These are phyloP conservation scores for Cacatua alba DNA, from an alignment of 2,113 vertebrate genomes.

Conservation along the genomic window DNA sequence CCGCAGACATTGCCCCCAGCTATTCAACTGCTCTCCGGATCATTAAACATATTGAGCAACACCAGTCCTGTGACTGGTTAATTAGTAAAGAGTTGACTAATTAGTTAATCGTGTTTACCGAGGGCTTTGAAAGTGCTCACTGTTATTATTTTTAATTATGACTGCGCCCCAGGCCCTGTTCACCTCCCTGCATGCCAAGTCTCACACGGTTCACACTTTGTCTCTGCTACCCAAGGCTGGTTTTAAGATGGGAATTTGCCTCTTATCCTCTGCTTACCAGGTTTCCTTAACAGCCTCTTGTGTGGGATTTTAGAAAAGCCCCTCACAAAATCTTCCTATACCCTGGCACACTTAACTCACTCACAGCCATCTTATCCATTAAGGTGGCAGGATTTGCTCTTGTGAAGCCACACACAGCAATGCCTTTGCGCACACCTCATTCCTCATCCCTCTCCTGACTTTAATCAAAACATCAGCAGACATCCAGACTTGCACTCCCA, in stretches of 20 bases:
- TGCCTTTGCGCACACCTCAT: neutral
- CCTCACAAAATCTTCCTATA: neutral
- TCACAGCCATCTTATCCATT: neutral
- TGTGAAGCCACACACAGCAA: neutral
- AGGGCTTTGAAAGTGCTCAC: constrained; percentile 40
- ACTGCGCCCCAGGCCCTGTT: neutral
- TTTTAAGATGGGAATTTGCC: neutral
- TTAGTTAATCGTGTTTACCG: constrained; percentile 63
- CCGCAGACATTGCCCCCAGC: neutral
- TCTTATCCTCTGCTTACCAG: neutral
- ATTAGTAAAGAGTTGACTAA: constrained; percentile 67
- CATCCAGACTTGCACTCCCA: neutral
- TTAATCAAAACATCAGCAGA: neutral
- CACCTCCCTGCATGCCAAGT: neutral
- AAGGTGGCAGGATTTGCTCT: neutral
- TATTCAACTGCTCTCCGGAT: constrained; percentile 51
- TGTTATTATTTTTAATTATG: constrained; percentile 55
- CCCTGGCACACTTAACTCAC: neutral
- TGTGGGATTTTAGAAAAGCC: neutral
- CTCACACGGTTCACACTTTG: neutral
- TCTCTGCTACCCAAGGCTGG: neutral
- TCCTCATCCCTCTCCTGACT: neutral
- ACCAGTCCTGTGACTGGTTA: constrained; percentile 58
- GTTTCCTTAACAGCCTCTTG: neutral
- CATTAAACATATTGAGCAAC: constrained; percentile 62